Base-by-base conservation (phyloP, 2,113 vertebrate genomes). In the Limnothrissa miodon region DNA sequence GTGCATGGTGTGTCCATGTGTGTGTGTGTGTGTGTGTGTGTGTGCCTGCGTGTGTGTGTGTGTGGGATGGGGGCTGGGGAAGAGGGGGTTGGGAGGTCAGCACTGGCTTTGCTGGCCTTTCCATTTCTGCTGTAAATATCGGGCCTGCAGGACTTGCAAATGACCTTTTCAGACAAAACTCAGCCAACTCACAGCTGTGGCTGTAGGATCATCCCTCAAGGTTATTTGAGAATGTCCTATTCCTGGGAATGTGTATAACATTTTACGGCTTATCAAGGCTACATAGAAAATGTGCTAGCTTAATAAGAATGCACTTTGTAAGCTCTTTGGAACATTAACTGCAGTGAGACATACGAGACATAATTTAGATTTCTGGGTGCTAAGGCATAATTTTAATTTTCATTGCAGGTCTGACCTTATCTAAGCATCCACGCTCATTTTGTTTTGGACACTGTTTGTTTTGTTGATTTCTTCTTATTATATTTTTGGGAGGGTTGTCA, bases 81-180 rank as follows among this genome's bases (percentile, higher is more conserved):
- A 17, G 3, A 4, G 25, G 25, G 62, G 29, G 25, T 74, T 17
- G 29, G 1, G 66, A 74, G 66, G 66, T 74, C 66, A 74, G 13
- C 66, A 4, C 66, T 74, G 66, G 66, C 11, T 74, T 74, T 36
- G 66, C 66, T 74, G 66, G 36, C 66, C 66, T 74, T 17, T 74
- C 33, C 29, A 74, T 74, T 29, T 33, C 29, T 36, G 29, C 62
- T 36, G 66, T 74, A 74, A 74, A 74, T 39, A 17, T 39, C 36
- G 11, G 66, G 66, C 66, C 66, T 74, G 11, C 66, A 74, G 66
- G 66, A 74, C 66, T 74, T 74, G 66, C 66, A 36, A 74, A 74
- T 74, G 66, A 74, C 66, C 66, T 74, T 74, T 74, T 15, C 29
- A 39, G 33, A 36, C 66, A 74, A 74, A 74, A 74, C 66, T 74